Evolutionary conservation across 2,113 vertebrate genomes (phyloP), one percentile per base, ranked within the genome.

Genomic region (Pterocles burchelli): DNA sequence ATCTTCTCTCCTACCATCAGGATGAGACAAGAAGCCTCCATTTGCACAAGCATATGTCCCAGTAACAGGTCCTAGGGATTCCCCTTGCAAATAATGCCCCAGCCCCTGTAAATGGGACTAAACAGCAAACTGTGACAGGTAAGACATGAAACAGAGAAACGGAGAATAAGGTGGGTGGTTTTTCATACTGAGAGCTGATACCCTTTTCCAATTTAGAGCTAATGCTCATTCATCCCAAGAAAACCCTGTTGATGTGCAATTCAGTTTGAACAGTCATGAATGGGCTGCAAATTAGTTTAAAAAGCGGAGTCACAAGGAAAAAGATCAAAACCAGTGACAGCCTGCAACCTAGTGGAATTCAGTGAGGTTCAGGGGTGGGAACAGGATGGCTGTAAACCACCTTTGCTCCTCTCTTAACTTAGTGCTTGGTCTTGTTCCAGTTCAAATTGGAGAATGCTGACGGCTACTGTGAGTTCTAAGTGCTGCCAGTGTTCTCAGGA

Each of bases 351-450:
- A 31, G 43, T 52, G 52, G 85, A 93, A 87, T 90, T 79, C 87
- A 81, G 65, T 0, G 3, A 72, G 49, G 62, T 48, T 81, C 33
- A 70, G 22, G 48, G 26, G 45, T 61, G 52, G 57, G 80, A 85
- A 74, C 5, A 28, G 96, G 45, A 78, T 76, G 68, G 70, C 73
- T 89, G 61, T 75, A 78, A 94, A 93, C 49, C 57, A 91, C 89
- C 70, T 92, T 93, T 90, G 45, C 86, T 85, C 54, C 36, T 88
- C 49, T 87, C 77, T 79, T 95, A 92, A 87, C 89, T 92, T 91
- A 72, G 77, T 66, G 70, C 62, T 85, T 85, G 67, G 72, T 88
- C 91, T 88, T 82, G 62, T 73, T 92, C 52, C 73, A 71, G 70
- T 51, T 90, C 89, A 81, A 92, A 89, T 12, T 89, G 63, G 77